Percentiles rank a stretch among this genome's conserved stretches.
Conservation (phyloP, 1,140 invertebrate species). For the Drosophila persimilis region DNA sequence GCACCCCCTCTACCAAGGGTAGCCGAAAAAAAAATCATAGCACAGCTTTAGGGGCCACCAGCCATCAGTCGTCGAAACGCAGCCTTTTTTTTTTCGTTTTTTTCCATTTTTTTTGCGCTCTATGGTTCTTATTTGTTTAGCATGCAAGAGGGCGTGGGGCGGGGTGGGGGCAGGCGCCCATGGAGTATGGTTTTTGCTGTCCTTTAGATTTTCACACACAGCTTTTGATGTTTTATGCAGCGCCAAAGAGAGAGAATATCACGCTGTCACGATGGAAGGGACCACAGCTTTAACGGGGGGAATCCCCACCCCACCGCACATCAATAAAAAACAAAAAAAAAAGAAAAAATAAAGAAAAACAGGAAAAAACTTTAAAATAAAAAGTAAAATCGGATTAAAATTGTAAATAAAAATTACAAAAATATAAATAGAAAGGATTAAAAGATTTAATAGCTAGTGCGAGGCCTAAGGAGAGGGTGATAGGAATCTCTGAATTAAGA, state of each 20-base stretch:
- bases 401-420: not conserved
- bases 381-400: not conserved
- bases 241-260: constrained; percentile 19
- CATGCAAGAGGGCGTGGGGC: constrained; percentile 7
- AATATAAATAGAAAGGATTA: not conserved
- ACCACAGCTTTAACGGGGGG: constrained; percentile 16
- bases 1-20: too few species aligned
- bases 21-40: constrained; percentile 58
- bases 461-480: too few species aligned
- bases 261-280: constrained; percentile 16
- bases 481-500: too few species aligned
- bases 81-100: constrained; percentile 20
- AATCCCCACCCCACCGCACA: not conserved
- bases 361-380: constrained; percentile 17
- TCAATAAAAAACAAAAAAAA: constrained; percentile 12
- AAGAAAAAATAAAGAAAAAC: not conserved
- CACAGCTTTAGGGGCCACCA: constrained; percentile 48
- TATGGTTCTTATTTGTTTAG: constrained; percentile 64
- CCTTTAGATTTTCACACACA: constrained; percentile 63
- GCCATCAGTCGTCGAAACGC: constrained; percentile 16
- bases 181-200: not conserved
- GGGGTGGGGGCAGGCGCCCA: not conserved
- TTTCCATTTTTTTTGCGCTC: constrained; percentile 31
- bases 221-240: constrained; percentile 79
- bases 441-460: too few species aligned